Base-by-base conservation (phyloP, 2,888 invertebrate genomes). In the Altica lythri region DNA sequence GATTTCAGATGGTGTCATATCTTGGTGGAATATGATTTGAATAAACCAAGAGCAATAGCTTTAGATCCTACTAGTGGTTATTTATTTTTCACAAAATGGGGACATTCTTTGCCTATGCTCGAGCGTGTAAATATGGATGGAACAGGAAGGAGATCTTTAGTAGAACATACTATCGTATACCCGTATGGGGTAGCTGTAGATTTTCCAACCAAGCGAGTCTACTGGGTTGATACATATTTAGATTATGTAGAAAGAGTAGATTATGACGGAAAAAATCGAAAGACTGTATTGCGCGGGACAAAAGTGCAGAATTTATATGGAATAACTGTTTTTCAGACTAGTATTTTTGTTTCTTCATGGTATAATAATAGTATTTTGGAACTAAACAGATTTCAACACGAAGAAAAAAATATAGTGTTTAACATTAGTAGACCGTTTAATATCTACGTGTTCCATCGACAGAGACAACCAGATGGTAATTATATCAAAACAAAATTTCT, bases 211-310 rank as follows among this genome's bases (percentile, higher is more conserved):
- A 80, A 84, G 67, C 81, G 82, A 68, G 81, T 91, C 14, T 91
- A 89, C 76, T 91, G 90, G 90, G 85, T 86, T 48, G 92, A 92
- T 76, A 83, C 85, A 4, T 90, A 89, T 76, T 80, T 90, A 66
- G 90, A 90, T 78, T 85, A 84, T 67, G 82, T 92, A 3, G 90
- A 92, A 76, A 80, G 88, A 55, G 83, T 88, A 14, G 85, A 89
- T 77, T 92, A 92, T 75, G 81, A 87, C 70, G 92, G 91, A 6
- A 76, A 76, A 10, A 81, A 84, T 67, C 79, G 90, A 49, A 77
- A 76, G 68, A 86, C 86, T 3, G 77, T 86, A 46, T 78, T 81
- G 52, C 79, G 70, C 56, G 74, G 72, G 29, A 68, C 73, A 9
- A 77, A 85, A 81, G 83, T 83, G 13, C 83, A 84, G 70, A 83